Evolutionary conservation across 2,797 vertebrate species (phyloP), one percentile per base, ranked within the genome.

Genomic region (Lacerta viridis): DNA sequence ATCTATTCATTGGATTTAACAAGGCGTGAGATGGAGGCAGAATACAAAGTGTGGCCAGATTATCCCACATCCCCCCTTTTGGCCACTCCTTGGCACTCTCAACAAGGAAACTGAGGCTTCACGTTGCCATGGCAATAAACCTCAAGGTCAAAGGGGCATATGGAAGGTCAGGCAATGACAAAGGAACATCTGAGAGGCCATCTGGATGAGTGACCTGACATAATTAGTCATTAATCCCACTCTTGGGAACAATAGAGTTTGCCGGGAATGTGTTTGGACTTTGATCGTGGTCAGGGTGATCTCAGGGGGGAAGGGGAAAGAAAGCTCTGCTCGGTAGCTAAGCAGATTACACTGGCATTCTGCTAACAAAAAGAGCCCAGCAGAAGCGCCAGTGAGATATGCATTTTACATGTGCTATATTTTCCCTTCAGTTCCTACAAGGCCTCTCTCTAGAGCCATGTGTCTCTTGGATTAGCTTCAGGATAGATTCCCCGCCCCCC

Each of bases 161-260:
- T 98, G 98, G 97, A 98, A 98, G 97, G 98, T 97, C 97, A 98
- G 97, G 94, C 96, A 97, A 97, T 98, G 98, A 98, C 98, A 98
- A 96, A 97, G 97, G 97, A 98, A 98, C 98, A 98, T 98, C 98
- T 97, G 97, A 97, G 98, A 98, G 98, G 98, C 98, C 98, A 99
- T 99, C 98, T 99, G 98, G 98, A 98, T 97, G 98, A 99, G 98
- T 98, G 98, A 99, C 98, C 98, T 96, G 96, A 99, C 98, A 98
- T 98, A 99, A 99, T 99, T 98, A 99, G 98, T 98, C 98, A 99
- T 98, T 98, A 98, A 98, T 98, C 98, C 98, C 97, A 97, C 97
- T 98, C 98, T 97, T 95, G 97, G 97, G 98, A 97, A 98, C 97
- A 97, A 97, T 97, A 97, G 97, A 96, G 93, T 96, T 97, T 97